Conservation (phyloP, 1,140 invertebrate species). For the Himalopsyche phryganea region DNA sequence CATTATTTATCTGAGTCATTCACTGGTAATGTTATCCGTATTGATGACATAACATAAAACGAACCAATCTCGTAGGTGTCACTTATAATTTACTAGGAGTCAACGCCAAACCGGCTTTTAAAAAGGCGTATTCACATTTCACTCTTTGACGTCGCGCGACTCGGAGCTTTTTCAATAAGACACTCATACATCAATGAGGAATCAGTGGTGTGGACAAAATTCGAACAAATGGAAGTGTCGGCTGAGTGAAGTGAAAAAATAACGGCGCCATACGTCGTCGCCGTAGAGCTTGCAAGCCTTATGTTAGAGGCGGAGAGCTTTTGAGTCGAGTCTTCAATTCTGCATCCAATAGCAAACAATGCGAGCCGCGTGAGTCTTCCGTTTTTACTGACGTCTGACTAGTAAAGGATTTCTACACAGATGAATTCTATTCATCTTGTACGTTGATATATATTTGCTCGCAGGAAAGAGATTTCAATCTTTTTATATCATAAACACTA, state of each 20-base stretch:
- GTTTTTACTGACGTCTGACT: too few relatives aligned
- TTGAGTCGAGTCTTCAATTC: background rate
- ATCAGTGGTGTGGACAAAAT: constrained; percentile 13
- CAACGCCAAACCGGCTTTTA: background rate
- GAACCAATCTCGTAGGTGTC: background rate
- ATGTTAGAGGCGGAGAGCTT: background rate
- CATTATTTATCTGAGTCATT: too few relatives aligned
- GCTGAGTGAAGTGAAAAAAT: constrained; percentile 1
- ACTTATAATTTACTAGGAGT: constrained; percentile 5
- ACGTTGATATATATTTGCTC: too few relatives aligned
- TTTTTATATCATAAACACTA: too few relatives aligned
- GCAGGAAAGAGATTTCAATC: too few relatives aligned
- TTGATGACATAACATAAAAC: background rate
- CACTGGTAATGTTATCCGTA: too few relatives aligned
- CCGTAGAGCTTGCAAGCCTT: background rate
- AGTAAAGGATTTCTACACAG: too few relatives aligned
- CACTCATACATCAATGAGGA: constrained; percentile 14
- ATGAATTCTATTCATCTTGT: too few relatives aligned
- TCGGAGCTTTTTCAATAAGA: constrained; percentile 19
- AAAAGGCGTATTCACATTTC: too few relatives aligned
- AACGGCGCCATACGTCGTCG: constrained; percentile 1
- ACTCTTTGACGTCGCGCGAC: constrained; percentile 6
- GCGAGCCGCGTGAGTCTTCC: background rate
- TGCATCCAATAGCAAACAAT: background rate
- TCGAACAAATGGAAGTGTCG: constrained; percentile 20